Conservation (phyloP, 2,888 invertebrate species). For the Asteroscopus sphinx region DNA sequence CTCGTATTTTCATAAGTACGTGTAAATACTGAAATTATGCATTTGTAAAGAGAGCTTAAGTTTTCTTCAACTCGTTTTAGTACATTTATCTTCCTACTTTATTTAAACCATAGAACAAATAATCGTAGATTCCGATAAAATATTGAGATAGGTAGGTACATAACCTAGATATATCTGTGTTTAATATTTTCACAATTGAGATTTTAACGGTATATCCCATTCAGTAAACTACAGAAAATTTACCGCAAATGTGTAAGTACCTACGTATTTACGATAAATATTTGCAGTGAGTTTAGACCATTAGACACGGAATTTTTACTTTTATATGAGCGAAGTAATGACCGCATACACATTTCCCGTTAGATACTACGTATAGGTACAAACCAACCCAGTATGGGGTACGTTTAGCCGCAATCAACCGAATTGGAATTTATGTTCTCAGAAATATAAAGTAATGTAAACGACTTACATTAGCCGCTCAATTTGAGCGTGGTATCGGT, state of each 20-base stretch:
- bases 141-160: no score
- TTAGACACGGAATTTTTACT: conserved; percentile 28
- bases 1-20: no score
- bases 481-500: conserved; percentile 19
- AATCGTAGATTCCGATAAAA: no score
- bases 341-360: conserved; percentile 59
- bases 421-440: conserved; percentile 53
- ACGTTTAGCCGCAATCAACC: conserved; percentile 57
- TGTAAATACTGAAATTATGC: no score
- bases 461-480: conserved; percentile 38
- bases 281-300: conserved; percentile 23
- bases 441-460: conserved; percentile 52
- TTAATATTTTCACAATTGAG: no score
- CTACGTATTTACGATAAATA: conserved; percentile 24
- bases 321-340: conserved; percentile 48
- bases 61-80: no score
- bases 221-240: conserved; percentile 11
- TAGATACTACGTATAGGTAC: conserved; percentile 30
- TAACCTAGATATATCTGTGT: no score
- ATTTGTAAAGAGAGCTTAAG: no score
- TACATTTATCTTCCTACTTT: no score
- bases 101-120: no score
- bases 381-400: conserved; percentile 35
- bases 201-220: not conserved
- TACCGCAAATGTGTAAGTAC: conserved; percentile 4